Conservation (phyloP, 1,140 invertebrate species). For the Ruditapes philippinarum region DNA sequence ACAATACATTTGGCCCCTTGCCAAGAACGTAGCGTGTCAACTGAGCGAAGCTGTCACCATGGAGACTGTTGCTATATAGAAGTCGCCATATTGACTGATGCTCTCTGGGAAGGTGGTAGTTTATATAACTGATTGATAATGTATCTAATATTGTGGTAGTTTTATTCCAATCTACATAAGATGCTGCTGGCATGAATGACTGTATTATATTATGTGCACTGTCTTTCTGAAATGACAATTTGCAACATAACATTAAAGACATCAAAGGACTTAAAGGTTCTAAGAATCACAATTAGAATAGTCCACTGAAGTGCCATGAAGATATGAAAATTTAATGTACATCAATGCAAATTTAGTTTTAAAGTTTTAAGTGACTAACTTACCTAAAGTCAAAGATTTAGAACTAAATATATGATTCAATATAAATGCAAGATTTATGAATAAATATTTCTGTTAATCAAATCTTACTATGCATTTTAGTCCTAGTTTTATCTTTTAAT, state of each 20-base stretch:
- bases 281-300: no score
- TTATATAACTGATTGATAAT: slow-evolving; percentile 81
- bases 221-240: slow-evolving; percentile 49
- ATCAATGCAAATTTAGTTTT: background rate
- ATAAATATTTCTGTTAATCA: no score
- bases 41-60: slow-evolving; percentile 86
- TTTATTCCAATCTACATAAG: slow-evolving; percentile 76
- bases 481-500: no score
- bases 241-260: background rate
- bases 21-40: slow-evolving; percentile 79
- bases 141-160: slow-evolving; percentile 77
- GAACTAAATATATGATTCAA: no score
- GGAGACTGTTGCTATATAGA: slow-evolving; percentile 82
- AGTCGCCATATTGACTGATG: slow-evolving; percentile 84
- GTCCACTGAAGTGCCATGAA: no score
- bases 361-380: no score
- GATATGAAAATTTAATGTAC: no score
- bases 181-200: slow-evolving; percentile 71
- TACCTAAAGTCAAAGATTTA: no score
- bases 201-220: background rate
- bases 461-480: no score
- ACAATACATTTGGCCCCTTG: slow-evolving; percentile 83
- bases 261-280: background rate
- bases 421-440: no score
- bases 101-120: slow-evolving; percentile 79